Base-by-base conservation (phyloP, 2,797 vertebrate species). In the Gymnoscopelus braueri region DNA sequence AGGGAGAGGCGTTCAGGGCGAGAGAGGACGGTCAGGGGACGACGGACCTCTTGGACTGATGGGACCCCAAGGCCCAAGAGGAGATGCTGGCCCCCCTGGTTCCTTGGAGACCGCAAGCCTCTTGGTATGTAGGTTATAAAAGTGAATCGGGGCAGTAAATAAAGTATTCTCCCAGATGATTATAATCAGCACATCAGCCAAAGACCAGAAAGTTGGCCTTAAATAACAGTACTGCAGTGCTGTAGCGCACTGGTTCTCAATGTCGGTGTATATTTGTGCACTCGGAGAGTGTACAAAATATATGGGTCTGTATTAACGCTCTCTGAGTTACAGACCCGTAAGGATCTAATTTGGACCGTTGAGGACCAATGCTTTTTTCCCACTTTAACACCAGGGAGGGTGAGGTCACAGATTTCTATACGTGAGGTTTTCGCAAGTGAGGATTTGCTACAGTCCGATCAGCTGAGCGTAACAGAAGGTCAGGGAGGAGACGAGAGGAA, bases 1-100 rank as follows among this genome's bases (percentile, higher is more conserved):
- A 72, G 96, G 94, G 85, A 93, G 94, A 89, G 98, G 98, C 7
- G 95, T 97, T 57, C 98, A 99, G 75, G 98, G 98, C 0, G 97
- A 98, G 89, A 94, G 95, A 69, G 98, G 98, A 60, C 96, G 93
- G 63, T 56, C 89, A 51, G 98, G 98, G 71, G 92, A 95, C 12
- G 90, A 92, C 52, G 98, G 98, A 2, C 75, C 74, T 12, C 29
- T 81, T 3, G 98, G 98, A 69, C 91, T 90, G 2, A 69, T 80
- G 11, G 98, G 98, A 14, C 84, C 80, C 0, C 47, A 77, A 11
- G 98, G 98, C 84, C 84, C 82, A 72, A 96, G 94, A 83, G 98
- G 98, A 15, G 92, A 95, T 23, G 78, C 89, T 0, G 98, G 98
- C 39, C 85, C 92, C 50, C 95, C 96, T 1, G 96, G 96, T 67